phyloP scores from a whole-genome alignment of 1,140 invertebrate genomes.

The Macrocentrus cingulum region DNA sequence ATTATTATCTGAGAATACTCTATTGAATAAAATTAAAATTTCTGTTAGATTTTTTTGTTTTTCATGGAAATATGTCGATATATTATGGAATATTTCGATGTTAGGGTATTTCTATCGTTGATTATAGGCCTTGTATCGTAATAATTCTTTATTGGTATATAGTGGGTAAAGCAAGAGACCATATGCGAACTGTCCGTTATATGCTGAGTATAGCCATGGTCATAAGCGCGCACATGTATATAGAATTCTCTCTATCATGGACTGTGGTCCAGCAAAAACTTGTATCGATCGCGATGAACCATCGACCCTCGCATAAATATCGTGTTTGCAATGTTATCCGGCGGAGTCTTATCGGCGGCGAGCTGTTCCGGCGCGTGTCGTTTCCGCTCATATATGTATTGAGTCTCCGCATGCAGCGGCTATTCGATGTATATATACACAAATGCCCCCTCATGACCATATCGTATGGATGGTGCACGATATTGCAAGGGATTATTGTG shows the following conservation, averaged over 20 bases:
- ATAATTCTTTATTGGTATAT: constrained; percentile 18
- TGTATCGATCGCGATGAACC: constrained; percentile 12
- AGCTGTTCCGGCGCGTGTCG: constrained; percentile 19
- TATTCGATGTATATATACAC: neutral
- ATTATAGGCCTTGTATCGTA: constrained; percentile 10
- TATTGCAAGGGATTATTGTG: neutral
- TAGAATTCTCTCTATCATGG: neutral
- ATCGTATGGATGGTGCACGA: neutral
- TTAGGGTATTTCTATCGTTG: neutral
- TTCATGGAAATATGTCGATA: too few relatives aligned
- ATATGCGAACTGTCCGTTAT: constrained; percentile 4
- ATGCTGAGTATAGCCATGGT: neutral
- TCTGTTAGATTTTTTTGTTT: too few relatives aligned
- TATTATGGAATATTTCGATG: too few relatives aligned
- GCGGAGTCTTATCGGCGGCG: constrained; percentile 2
- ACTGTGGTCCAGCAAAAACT: constrained; percentile 3
- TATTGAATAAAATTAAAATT: too few relatives aligned
- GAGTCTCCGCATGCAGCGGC: too few relatives aligned
- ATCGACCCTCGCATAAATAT: constrained; percentile 20
- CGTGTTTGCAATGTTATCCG: constrained; percentile 19
- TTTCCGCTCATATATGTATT: constrained; percentile 21
- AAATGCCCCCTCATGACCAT: neutral
- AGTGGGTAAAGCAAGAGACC: neutral
- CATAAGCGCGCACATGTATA: neutral
- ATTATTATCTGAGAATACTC: too few relatives aligned